These are phyloP conservation scores for Paramormyrops kingsleyae DNA, from an alignment of 2,113 vertebrate species.

Conservation along the genomic window DNA sequence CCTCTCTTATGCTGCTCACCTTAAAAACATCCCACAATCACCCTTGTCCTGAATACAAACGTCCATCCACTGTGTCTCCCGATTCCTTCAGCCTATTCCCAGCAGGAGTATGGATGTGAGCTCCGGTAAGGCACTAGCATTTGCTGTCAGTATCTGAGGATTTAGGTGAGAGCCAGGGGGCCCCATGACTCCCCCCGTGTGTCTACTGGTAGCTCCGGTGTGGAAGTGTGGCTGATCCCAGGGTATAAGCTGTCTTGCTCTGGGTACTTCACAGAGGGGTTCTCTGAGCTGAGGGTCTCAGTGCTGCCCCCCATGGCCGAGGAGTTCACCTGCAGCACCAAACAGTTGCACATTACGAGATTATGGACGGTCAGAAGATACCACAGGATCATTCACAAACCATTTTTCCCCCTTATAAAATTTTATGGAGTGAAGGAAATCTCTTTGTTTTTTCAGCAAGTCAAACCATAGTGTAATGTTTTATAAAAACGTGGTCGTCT, in stretches of 20 bases:
- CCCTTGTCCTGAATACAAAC: neutral
- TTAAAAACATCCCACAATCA: neutral
- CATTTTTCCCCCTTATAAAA: neutral
- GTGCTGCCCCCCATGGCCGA: neutral
- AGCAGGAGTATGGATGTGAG: neutral
- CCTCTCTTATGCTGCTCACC: neutral
- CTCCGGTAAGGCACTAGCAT: neutral
- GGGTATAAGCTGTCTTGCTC: neutral
- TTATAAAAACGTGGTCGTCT: neutral
- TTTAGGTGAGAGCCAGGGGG: neutral
- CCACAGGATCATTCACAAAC: neutral
- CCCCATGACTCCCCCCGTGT: neutral
- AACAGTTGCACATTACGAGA: neutral
- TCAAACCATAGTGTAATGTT: neutral
- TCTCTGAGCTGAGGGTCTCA: neutral
- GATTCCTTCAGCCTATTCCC: neutral
- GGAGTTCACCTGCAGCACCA: neutral
- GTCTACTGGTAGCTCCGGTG: neutral
- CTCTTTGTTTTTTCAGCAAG: neutral
- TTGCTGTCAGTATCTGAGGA: neutral
- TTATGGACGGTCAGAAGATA: neutral
- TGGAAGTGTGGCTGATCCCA: neutral
- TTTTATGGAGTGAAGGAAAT: neutral
- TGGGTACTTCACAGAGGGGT: neutral
- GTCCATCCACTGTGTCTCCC: neutral